A percentile compares a stretch with the other conserved stretches of the same genome.
Conservation (phyloP, 2,888 invertebrate species). For the Cantharis flavilabris region DNA sequence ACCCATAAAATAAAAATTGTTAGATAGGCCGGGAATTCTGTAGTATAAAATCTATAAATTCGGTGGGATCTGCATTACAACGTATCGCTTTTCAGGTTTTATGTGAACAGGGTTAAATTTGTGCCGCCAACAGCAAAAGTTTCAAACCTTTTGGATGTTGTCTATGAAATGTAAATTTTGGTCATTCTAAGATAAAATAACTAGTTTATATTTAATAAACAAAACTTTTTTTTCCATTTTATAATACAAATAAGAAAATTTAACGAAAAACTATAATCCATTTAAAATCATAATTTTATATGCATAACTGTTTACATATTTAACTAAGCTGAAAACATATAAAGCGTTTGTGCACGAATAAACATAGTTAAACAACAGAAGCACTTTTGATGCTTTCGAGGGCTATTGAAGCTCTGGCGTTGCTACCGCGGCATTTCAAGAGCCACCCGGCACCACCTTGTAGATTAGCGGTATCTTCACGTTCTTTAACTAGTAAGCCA, state of each 20-base stretch:
- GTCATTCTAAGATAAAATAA: constrained; percentile 14
- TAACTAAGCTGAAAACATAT: constrained; percentile 16
- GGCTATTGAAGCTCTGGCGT: constrained; percentile 41
- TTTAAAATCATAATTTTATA: constrained; percentile 25
- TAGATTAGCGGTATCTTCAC: constrained; percentile 41
- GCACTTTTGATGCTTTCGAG: constrained; percentile 42
- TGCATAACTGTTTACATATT: constrained; percentile 22
- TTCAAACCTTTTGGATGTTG: constrained; percentile 37
- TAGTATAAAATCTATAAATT: constrained; percentile 42
- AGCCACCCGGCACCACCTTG: constrained; percentile 32
- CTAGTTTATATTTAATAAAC: constrained; percentile 4
- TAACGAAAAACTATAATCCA: constrained; percentile 9
- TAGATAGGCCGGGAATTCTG: constrained; percentile 39
- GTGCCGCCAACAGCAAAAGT: constrained; percentile 44
- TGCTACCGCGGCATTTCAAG: constrained; percentile 38
- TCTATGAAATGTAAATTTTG: constrained; percentile 27
- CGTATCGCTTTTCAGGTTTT: constrained; percentile 44
- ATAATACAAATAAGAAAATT: not conserved
- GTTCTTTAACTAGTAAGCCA: constrained; percentile 23
- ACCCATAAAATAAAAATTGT: constrained; percentile 42
- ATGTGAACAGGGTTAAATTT: constrained; percentile 44
- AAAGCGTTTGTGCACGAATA: constrained; percentile 43
- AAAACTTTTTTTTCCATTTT: not conserved
- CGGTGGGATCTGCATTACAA: constrained; percentile 37
- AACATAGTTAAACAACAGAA: constrained; percentile 45